A percentile compares a stretch with the other conserved stretches of the same genome.
These are phyloP conservation scores for Parascotia fuliginaria DNA, from an alignment of 2,888 invertebrate species.

Conservation along the genomic window DNA sequence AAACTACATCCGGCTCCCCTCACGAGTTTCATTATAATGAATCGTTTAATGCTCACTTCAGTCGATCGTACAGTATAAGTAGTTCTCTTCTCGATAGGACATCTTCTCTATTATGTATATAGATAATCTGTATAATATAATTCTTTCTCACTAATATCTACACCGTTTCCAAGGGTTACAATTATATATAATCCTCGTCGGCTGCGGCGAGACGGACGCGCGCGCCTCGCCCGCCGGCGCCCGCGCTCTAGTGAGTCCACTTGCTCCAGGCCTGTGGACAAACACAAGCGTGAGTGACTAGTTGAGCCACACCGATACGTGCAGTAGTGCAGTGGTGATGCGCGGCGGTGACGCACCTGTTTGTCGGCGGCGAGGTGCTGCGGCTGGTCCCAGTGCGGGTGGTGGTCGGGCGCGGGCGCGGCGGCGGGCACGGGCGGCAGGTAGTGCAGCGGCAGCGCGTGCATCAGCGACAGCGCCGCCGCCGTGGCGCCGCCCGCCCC, in stretches of 20 bases:
- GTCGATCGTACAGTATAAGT: slow-evolving; percentile 79
- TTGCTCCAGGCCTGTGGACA: slow-evolving; percentile 79
- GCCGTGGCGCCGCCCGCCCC: slow-evolving; percentile 52
- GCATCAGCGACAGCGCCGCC: slow-evolving; percentile 73
- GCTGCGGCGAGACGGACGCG: slow-evolving; percentile 48
- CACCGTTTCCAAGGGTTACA: slow-evolving; percentile 82
- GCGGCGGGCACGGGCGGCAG: slow-evolving; percentile 64
- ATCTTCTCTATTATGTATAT: slow-evolving; percentile 83
- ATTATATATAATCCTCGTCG: slow-evolving; percentile 74
- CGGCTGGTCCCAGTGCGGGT: slow-evolving; percentile 69
- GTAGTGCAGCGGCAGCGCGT: slow-evolving; percentile 79
- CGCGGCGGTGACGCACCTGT: slow-evolving; percentile 50
- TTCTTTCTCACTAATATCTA: slow-evolving; percentile 86
- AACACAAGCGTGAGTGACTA: slow-evolving; percentile 15
- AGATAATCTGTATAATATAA: slow-evolving; percentile 85
- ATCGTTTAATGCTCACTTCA: slow-evolving; percentile 78
- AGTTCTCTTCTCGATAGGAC: slow-evolving; percentile 80
- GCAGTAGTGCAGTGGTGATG: too few relatives aligned
- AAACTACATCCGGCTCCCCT: slow-evolving; percentile 73
- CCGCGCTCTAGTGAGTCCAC: slow-evolving; percentile 76
- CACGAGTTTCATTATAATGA: slow-evolving; percentile 73
- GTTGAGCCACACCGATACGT: too few relatives aligned
- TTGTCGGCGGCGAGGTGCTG: slow-evolving; percentile 65
- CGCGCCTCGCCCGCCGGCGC: slow-evolving; percentile 49
- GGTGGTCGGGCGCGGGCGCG: slow-evolving; percentile 53